These are phyloP conservation scores for Aphyosemion australe DNA, from an alignment of 2,113 vertebrate genomes.

Conservation along the genomic window DNA sequence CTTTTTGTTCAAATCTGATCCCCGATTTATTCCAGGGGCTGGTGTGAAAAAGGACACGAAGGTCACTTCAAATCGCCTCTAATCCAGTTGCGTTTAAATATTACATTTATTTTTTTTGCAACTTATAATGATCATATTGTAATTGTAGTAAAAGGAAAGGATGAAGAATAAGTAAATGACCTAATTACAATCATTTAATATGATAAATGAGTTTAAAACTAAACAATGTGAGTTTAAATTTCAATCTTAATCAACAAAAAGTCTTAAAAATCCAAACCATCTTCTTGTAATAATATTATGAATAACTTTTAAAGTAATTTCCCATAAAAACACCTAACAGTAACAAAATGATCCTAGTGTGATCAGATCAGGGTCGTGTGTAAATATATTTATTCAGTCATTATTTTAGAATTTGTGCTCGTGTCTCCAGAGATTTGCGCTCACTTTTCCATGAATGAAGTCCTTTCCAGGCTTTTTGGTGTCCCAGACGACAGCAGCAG, in stretches of 20 bases:
- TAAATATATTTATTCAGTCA: slow-evolving; percentile 46
- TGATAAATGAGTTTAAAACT: background rate
- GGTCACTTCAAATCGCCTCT: slow-evolving; percentile 98
- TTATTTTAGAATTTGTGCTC: slow-evolving; percentile 46
- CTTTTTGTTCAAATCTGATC: slow-evolving; percentile 89
- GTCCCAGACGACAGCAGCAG: slow-evolving; percentile 86
- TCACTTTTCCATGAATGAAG: slow-evolving; percentile 49
- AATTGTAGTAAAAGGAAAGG: slow-evolving; percentile 85
- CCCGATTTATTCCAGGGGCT: slow-evolving; percentile 88
- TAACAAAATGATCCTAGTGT: slow-evolving; percentile 5
- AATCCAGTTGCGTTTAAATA: slow-evolving; percentile 82
- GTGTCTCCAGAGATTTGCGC: slow-evolving; percentile 39
- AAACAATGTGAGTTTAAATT: slow-evolving; percentile 1
- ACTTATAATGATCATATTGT: slow-evolving; percentile 94
- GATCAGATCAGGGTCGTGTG: background rate
- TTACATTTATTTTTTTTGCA: slow-evolving; percentile 78
- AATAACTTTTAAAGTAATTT: slow-evolving; percentile 12
- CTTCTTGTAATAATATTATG: background rate
- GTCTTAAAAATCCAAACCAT: too few relatives aligned
- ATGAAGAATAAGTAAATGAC: background rate
- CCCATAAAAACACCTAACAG: background rate
- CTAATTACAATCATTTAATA: too few relatives aligned
- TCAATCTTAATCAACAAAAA: background rate
- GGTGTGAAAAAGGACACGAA: slow-evolving; percentile 93
- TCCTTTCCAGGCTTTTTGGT: slow-evolving; percentile 63